Percentiles rank a stretch among this genome's conserved stretches.
Evolutionary conservation across 2,113 vertebrate species (phyloP).

Genomic region (Nothobranchius kuhntae): DNA sequence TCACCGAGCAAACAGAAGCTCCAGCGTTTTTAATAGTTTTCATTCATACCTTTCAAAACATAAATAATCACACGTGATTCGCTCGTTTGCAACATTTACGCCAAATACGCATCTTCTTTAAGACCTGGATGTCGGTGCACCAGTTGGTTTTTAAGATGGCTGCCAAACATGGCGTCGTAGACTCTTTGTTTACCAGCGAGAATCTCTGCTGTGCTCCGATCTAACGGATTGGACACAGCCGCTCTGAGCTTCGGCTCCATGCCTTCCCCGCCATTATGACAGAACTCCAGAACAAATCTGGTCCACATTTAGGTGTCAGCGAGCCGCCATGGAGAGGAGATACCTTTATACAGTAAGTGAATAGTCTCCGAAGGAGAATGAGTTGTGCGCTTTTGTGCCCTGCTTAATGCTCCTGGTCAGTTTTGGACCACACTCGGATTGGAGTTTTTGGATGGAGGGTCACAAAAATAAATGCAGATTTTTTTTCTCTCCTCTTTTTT

Average conservation of each 20-base stretch:
- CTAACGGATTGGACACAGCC: slow-evolving; percentile 70
- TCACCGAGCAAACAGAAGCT: too few relatives aligned
- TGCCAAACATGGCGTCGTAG: slow-evolving; percentile 60
- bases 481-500: background rate
- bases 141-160: slow-evolving; percentile 63
- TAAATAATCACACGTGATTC: background rate
- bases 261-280: slow-evolving; percentile 58
- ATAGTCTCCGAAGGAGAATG: slow-evolving; percentile 41
- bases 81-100: slow-evolving; percentile 1
- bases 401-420: slow-evolving; percentile 51
- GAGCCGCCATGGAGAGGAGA: slow-evolving; percentile 62
- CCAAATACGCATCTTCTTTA: slow-evolving; percentile 15
- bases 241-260: slow-evolving; percentile 39
- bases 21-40: background rate
- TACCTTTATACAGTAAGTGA: slow-evolving; percentile 67
- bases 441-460: slow-evolving; percentile 18
- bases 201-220: slow-evolving; percentile 56
- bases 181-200: slow-evolving; percentile 64
- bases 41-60: background rate
- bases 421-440: slow-evolving; percentile 46
- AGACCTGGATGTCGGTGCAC: slow-evolving; percentile 19
- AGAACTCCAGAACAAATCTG: slow-evolving; percentile 71
- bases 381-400: slow-evolving; percentile 47
- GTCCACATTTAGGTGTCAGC: slow-evolving; percentile 62
- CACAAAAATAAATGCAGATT: background rate